Evolutionary conservation across 2,888 invertebrate genomes (phyloP), one percentile per base, ranked within the genome.

Genomic region (Meloe dianella): DNA sequence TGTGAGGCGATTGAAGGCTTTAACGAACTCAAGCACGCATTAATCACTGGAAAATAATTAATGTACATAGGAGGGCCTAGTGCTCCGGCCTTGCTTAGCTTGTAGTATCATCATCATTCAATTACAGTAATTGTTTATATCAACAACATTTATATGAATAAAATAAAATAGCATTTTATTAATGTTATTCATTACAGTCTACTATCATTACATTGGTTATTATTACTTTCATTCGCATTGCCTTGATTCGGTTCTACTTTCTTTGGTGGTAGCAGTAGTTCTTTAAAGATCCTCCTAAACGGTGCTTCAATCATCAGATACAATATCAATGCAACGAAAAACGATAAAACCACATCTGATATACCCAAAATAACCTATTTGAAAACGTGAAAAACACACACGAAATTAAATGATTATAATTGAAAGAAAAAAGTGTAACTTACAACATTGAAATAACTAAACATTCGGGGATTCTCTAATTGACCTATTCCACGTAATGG

Each of bases 241-340:
- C 1, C 20, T 4, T 47, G 47, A 47, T 47, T 20, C 20, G 87
- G 72, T 89, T 88, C 73, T 86, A 89, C 76, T 88, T 86, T 0
- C 89, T 89, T 38, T 89, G 81, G 67, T 89, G 88, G 72, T 84
- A 87, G 0, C 84, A 83, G 74, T 86, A 87, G 0, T 87, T 89
- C 58, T 85, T 85, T 0, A 88, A 77, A 8, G 88, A 77, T 0
- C 89, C 88, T 63, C 85, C 84, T 0, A 88, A 85, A 63, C 86
- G 85, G 47, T 2, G 47, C 3, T 20, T 47, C 47, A 47, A 47
- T 20, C 20, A 47, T 47, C 47, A 47, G 22, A 47, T 47, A 47
- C 47, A 47, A 47, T 3, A 47, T 4, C 10, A 47, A 20, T 10
- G 47, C 47, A 47, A 20, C 47, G 12, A 47, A 47, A 47, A 47